A percentile compares a stretch with the other conserved stretches of the same genome.
phyloP scores from a whole-genome alignment of 1,140 invertebrate species.

The Lepidurus apus region DNA sequence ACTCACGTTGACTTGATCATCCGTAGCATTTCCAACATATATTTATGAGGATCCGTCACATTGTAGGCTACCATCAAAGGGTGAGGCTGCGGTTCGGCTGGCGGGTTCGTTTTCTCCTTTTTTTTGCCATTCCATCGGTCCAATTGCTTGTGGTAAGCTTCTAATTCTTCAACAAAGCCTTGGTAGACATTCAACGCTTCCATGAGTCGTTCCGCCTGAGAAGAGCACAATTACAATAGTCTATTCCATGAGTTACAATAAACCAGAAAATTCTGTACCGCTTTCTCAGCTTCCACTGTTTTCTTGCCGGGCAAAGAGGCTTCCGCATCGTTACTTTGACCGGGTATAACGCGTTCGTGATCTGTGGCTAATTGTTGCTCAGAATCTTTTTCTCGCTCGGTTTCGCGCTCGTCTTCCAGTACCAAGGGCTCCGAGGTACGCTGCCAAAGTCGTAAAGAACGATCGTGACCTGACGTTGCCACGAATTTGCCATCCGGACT shows the following conservation, averaged over 20 bases:
- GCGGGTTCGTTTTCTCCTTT: slow-evolving; percentile 40
- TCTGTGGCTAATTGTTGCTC: slow-evolving; percentile 65
- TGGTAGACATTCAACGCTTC: slow-evolving; percentile 79
- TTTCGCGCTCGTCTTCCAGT: slow-evolving; percentile 84
- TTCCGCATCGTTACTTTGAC: slow-evolving; percentile 56
- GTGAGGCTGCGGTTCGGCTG: slow-evolving; percentile 54
- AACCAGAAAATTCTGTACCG: slow-evolving; percentile 53
- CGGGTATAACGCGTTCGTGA: slow-evolving; percentile 60
- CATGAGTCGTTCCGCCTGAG: slow-evolving; percentile 76
- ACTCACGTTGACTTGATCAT: slow-evolving; percentile 59
- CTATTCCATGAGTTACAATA: background rate
- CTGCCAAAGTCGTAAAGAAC: slow-evolving; percentile 78
- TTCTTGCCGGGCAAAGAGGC: slow-evolving; percentile 78
- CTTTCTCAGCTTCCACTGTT: slow-evolving; percentile 84
- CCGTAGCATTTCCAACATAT: slow-evolving; percentile 70
- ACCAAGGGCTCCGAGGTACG: slow-evolving; percentile 83
- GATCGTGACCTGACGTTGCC: slow-evolving; percentile 80
- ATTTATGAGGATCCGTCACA: slow-evolving; percentile 65
- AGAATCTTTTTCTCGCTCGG: slow-evolving; percentile 65
- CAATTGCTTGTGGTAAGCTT: slow-evolving; percentile 52
- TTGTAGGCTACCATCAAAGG: slow-evolving; percentile 71
- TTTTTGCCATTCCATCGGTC: slow-evolving; percentile 43
- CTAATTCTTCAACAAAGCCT: slow-evolving; percentile 45
- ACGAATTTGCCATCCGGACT: slow-evolving; percentile 74
- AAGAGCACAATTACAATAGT: slow-evolving; percentile 37